These are phyloP conservation scores for Muricea muricata DNA, from an alignment of 92 coral and sea anemone genomes.

Conservation along the genomic window DNA sequence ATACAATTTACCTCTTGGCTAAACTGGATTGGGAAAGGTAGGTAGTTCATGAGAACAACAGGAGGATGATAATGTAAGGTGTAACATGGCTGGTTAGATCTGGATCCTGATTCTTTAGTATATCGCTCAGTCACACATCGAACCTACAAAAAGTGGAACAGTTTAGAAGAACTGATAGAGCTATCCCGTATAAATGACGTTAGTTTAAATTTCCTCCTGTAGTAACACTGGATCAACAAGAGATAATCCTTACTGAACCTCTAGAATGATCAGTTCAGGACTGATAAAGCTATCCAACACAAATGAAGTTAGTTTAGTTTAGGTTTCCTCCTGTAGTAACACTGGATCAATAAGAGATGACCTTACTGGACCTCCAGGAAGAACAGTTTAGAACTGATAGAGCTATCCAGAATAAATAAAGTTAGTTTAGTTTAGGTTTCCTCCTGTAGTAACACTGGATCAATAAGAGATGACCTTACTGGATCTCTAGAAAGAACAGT, in stretches of 20 bases:
- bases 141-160: slow-evolving; percentile 54
- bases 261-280: not conserved
- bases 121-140: slow-evolving; percentile 76
- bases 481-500: too few relatives aligned
- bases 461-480: too few relatives aligned
- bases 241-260: not conserved
- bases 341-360: too few relatives aligned
- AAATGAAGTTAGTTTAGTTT: not conserved
- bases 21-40: slow-evolving; percentile 78
- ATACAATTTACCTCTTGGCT: slow-evolving; percentile 76
- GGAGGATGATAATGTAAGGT: slow-evolving; percentile 85
- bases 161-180: not conserved
- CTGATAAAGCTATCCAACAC: not conserved
- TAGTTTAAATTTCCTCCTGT: not conserved
- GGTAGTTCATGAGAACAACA: slow-evolving; percentile 81
- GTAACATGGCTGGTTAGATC: slow-evolving; percentile 76
- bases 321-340: too few relatives aligned
- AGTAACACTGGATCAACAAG: not conserved
- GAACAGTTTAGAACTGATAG: too few relatives aligned
- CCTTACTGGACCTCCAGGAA: too few relatives aligned
- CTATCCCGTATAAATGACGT: too few relatives aligned
- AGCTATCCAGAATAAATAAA: too few relatives aligned
- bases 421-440: too few relatives aligned
- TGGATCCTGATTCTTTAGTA: slow-evolving; percentile 71
- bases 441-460: too few relatives aligned